A percentile compares a stretch with the other conserved stretches of the same genome.
Conservation (phyloP, 1,140 invertebrate genomes). For the Drosophila sucinea region DNA sequence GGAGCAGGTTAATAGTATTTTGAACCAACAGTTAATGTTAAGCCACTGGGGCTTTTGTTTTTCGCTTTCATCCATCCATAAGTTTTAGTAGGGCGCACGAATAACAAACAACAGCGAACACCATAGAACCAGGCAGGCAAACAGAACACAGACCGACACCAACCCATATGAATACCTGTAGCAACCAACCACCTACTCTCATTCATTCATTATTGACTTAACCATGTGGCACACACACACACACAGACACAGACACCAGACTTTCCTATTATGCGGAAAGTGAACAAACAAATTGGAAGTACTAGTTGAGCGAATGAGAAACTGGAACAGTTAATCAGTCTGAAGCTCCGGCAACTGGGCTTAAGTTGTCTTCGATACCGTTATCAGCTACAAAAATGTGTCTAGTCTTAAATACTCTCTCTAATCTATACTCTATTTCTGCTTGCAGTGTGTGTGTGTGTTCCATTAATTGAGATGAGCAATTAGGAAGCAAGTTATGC, state of each 20-base stretch:
- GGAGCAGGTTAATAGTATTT: neutral
- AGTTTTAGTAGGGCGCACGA: slow-evolving; percentile 19
- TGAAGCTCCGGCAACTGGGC: slow-evolving; percentile 1
- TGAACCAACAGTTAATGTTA: slow-evolving; percentile 1
- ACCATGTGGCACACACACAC: slow-evolving; percentile 18
- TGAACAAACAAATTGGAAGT: slow-evolving; percentile 4
- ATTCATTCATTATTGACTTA: slow-evolving; percentile 11
- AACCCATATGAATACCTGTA: neutral
- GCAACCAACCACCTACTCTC: neutral
- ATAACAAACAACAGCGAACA: slow-evolving; percentile 9
- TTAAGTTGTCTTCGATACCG: slow-evolving; percentile 9
- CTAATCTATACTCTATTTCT: neutral
- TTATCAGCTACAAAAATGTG: slow-evolving; percentile 3
- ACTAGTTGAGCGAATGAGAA: slow-evolving; percentile 1
- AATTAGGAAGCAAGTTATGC: neutral
- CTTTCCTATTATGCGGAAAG: too few relatives aligned
- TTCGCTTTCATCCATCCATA: slow-evolving; percentile 15
- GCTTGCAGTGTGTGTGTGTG: neutral
- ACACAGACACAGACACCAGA: neutral
- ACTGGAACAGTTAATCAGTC: slow-evolving; percentile 4
- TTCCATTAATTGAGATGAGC: slow-evolving; percentile 9
- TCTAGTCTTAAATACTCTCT: neutral
- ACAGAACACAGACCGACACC: neutral
- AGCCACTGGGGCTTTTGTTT: slow-evolving; percentile 2
- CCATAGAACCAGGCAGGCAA: slow-evolving; percentile 4